Percentiles rank a stretch among this genome's conserved stretches.
These are phyloP conservation scores for Sorex maritimensis DNA, from an alignment of 2,797 vertebrate species.

Conservation along the genomic window DNA sequence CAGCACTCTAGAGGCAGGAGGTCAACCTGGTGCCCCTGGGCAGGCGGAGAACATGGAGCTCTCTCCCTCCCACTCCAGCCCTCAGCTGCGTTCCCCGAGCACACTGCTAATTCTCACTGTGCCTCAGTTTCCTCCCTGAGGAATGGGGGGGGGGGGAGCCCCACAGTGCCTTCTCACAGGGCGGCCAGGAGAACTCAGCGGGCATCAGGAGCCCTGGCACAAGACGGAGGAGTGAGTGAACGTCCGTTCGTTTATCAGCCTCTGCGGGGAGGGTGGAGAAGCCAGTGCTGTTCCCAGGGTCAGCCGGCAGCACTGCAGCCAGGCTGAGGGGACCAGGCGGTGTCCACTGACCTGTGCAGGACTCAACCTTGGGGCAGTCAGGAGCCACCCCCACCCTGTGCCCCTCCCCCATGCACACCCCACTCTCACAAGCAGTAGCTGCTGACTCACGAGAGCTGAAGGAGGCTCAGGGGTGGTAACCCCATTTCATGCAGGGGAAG, in stretches of 20 bases:
- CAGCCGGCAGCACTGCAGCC: too few species aligned
- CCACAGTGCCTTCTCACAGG: background rate
- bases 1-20: background rate
- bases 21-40: background rate
- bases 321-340: too few species aligned
- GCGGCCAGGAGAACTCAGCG: background rate
- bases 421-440: too few species aligned
- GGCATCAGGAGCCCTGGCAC: background rate
- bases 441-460: background rate
- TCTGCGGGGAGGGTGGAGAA: too few species aligned
- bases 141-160: too few species aligned
- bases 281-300: too few species aligned
- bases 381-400: background rate
- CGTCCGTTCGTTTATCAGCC: too few species aligned
- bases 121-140: background rate
- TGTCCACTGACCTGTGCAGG: background rate
- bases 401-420: background rate
- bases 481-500: background rate
- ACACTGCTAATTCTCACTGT: background rate
- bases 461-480: fast-evolving
- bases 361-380: background rate
- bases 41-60: background rate
- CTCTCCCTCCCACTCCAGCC: too few species aligned
- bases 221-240: too few species aligned
- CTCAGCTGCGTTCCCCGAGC: background rate